Evolutionary conservation across 2,888 invertebrate genomes (phyloP).

Genomic region (Phymatocera aterrima): DNA sequence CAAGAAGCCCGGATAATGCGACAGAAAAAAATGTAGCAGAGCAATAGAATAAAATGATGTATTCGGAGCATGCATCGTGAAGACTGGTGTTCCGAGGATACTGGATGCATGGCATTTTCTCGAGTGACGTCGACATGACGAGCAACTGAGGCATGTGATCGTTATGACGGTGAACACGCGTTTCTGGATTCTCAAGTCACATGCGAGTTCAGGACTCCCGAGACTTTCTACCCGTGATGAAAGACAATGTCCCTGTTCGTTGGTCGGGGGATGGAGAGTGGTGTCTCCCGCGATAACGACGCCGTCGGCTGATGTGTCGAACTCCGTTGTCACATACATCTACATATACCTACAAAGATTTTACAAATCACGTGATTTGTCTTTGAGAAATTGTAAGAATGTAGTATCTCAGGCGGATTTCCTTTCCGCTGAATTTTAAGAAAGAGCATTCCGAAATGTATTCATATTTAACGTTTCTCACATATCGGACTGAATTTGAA

Average conservation of each 20-base stretch:
- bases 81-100: constrained; percentile 18
- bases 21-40: constrained; percentile 4
- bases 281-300: constrained; percentile 34
- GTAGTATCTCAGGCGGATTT: neutral
- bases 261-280: neutral
- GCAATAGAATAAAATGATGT: constrained; percentile 34
- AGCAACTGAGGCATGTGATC: constrained; percentile 28
- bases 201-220: neutral
- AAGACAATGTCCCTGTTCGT: constrained; percentile 24
- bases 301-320: constrained; percentile 20
- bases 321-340: neutral
- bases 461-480: too few relatives aligned
- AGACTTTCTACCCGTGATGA: constrained; percentile 16
- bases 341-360: neutral
- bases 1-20: constrained; percentile 30
- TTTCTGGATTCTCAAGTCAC: constrained; percentile 11
- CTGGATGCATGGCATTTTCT: constrained; percentile 32
- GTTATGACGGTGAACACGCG: constrained; percentile 19
- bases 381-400: constrained; percentile 7
- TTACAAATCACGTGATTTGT: constrained; percentile 8
- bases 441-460: neutral
- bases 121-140: constrained; percentile 30
- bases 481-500: too few relatives aligned
- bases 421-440: neutral
- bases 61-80: constrained; percentile 26